Base-by-base conservation (phyloP, 64 coral and sea anemone species). In the Platygyra sinensis region DNA sequence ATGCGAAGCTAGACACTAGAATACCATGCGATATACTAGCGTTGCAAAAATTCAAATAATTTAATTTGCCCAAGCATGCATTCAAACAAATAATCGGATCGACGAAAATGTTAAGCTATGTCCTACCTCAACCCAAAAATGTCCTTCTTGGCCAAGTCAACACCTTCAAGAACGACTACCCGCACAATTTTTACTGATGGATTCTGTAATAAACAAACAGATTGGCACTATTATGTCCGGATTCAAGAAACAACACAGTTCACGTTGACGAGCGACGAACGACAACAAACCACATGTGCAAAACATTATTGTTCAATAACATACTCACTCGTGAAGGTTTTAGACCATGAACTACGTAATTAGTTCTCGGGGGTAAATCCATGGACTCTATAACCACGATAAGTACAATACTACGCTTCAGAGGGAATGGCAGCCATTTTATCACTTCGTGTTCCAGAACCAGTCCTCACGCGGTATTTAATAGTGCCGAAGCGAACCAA, bases 71-170 rank as follows among this genome's bases (percentile, higher is more conserved):
- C 32, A 20, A 10, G 24, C 51, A 72, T 1, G 19, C 4, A 77
- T 29, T 5, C 10, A 74, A 52, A 14, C 4, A 16, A 30, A 55
- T 16, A 27, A 55, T 6, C 25, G 17, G 6, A 81, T 77, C 20
- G n/a, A 39, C 29, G 24, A 25, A 62, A 72, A 74, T 49, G 32
- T 15, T 51, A 12, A 50, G 29, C 65, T 64, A 76, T 57, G 25
- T 65, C 93, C 25, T 79, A 98, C 96, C 96, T 98, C 17, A 98
- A 63, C 52, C 96, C 96, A 93, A 98, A 98, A 51, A 98, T 93
- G 51, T 98, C 97, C 78, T 99, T 99, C 77, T 99, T 99, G 54
- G 94, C 94, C 42, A 99, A 46, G 75, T 93, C 72, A 57, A 62
- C 85, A 6, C 86, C 97, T 67, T 67, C 72, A 52, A 91, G 20